Evolutionary conservation across 2,113 vertebrate species (phyloP).

Genomic region (Greenwoodochromis staneri): DNA sequence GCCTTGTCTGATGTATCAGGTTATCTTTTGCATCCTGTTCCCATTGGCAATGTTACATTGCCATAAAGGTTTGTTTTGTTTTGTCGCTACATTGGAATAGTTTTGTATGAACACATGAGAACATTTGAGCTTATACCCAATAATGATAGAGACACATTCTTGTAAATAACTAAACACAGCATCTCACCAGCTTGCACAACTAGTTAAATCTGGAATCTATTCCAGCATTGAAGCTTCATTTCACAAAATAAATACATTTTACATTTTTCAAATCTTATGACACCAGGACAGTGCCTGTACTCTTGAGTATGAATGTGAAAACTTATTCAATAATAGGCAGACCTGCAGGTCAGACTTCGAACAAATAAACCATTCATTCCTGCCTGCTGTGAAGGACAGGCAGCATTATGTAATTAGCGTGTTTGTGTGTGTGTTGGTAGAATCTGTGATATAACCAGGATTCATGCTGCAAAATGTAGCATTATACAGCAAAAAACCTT

Average conservation of each 20-base stretch:
- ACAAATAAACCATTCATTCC: neutral
- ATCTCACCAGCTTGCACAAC: neutral
- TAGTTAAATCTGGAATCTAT: neutral
- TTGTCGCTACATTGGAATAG: neutral
- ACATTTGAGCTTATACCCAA: neutral
- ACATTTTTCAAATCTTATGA: neutral
- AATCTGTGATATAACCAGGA: neutral
- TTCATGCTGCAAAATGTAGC: neutral
- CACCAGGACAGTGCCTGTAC: neutral
- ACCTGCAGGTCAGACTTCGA: neutral
- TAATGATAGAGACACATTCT: neutral
- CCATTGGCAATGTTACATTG: neutral
- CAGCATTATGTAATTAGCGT: neutral
- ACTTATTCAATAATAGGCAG: neutral
- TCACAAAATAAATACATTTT: neutral
- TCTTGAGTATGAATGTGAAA: neutral
- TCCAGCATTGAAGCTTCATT: neutral
- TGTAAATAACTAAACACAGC: neutral
- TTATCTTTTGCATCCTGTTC: neutral
- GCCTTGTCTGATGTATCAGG: neutral
- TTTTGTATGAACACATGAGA: neutral
- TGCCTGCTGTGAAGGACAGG: neutral
- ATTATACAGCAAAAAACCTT: neutral
- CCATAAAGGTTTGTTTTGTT: neutral
- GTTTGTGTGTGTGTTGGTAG: neutral